Base-by-base conservation (phyloP, 1,140 invertebrate genomes). In the Vanessa atalanta region DNA sequence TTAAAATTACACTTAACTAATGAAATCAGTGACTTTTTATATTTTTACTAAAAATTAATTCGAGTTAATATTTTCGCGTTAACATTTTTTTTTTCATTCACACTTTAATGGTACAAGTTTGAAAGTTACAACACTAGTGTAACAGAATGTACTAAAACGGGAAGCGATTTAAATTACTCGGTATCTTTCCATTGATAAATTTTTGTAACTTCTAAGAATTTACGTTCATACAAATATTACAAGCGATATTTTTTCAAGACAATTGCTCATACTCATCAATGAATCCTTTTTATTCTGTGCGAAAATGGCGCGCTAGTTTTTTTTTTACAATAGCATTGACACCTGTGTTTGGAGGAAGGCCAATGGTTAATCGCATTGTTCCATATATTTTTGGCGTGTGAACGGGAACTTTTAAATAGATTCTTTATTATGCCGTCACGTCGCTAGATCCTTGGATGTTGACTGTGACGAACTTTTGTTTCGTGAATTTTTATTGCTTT, bases 341-440 rank as follows among this genome's bases (percentile, higher is more conserved):
- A 26, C 67, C 65, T 65, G 60, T 78, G 70, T 70, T 73, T 37
- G 16, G 63, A 43, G 63, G 47, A 23, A 15, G 3, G 48, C 48
- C 48, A 50, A 50, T 15, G 48, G 13, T 61, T 70, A 79, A 79
- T 68, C 70, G 69, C 70, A 78, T 81, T 83, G 81, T 83, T 79
- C 81, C 71, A 76, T 73, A 77, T 83, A 79, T 78, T 79, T 76
- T 77, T 57, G 79, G 76, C 79, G 78, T 83, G 79, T 68, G 82
- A 83, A 81, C 78, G 14, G 37, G 47, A 43, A 43, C 67, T 79
- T 65, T 75, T 79, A 83, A 83, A 83, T 83, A 83, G 75, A 79
- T 69, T 76, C 55, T 73, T 76, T 65, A 83, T 83, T 83, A 77
- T 83, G 48, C 63, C 74, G 79, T 78, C 82, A 81, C 82, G 79